Evolutionary conservation across 2,888 invertebrate genomes (phyloP).

Genomic region (Polydrusus cervinus): DNA sequence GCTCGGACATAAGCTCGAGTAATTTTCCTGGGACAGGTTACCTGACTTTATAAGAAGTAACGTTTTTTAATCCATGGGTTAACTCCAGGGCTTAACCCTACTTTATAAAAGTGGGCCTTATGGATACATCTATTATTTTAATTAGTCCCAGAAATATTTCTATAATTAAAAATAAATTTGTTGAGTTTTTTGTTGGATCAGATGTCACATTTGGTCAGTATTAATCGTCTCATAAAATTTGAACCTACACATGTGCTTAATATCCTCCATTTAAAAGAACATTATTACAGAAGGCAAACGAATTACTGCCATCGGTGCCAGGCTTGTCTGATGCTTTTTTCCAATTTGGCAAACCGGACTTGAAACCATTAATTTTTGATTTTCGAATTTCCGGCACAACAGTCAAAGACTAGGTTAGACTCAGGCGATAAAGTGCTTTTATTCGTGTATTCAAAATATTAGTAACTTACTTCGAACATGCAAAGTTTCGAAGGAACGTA

Average conservation of each 20-base stretch:
- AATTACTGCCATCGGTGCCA: not conserved
- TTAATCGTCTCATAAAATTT: not conserved
- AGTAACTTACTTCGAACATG: not conserved
- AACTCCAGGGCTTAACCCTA: too few species aligned
- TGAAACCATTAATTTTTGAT: slow-evolving; percentile 33
- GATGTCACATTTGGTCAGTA: not conserved
- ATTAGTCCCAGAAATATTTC: too few species aligned
- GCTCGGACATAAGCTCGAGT: too few species aligned
- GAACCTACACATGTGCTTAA: not conserved
- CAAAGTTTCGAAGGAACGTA: not conserved
- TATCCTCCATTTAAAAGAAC: slow-evolving; percentile 2
- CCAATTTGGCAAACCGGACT: slow-evolving; percentile 15
- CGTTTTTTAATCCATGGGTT: too few species aligned
- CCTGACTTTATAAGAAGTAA: too few species aligned
- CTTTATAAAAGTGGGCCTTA: too few species aligned
- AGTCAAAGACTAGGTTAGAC: not conserved
- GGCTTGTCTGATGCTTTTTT: slow-evolving; percentile 9
- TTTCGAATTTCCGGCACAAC: slow-evolving; percentile 13
- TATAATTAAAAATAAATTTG: too few species aligned
- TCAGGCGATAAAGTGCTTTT: slow-evolving; percentile 4
- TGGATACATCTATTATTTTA: too few species aligned
- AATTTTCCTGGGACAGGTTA: too few species aligned
- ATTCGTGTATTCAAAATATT: slow-evolving; percentile 8
- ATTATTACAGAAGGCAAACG: not conserved
- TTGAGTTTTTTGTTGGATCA: too few species aligned